phyloP scores from a whole-genome alignment of 2,797 vertebrate species.

The Lagodon rhomboides region DNA sequence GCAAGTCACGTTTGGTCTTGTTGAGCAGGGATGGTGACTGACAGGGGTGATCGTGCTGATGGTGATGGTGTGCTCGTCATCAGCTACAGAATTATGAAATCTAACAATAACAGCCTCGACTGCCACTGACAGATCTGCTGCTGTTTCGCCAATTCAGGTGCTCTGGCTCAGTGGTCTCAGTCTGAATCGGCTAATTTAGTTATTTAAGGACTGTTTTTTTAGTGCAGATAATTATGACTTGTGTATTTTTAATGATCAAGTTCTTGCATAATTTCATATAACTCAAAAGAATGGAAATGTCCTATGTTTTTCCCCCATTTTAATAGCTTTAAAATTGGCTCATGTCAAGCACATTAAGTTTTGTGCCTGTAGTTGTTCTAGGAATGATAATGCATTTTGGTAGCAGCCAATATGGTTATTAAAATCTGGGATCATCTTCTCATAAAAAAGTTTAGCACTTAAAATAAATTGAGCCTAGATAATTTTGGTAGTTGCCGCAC shows the following conservation, averaged over 20 bases:
- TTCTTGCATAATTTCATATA: no score
- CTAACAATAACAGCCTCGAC: not conserved
- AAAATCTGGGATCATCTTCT: not conserved
- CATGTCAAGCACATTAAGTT: not conserved
- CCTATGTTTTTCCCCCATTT: not conserved
- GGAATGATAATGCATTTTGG: not conserved
- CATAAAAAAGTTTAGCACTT: not conserved
- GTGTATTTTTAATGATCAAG: not conserved
- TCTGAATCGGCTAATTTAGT: not conserved
- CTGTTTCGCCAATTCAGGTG: not conserved
- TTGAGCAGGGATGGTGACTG: slow-evolving; percentile 21
- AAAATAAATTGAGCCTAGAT: not conserved
- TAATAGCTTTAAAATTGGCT: not conserved
- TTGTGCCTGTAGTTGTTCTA: not conserved
- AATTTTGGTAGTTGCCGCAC: not conserved
- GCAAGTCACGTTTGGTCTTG: slow-evolving; percentile 38
- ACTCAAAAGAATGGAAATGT: not conserved
- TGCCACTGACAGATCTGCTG: not conserved
- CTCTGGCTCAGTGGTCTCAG: not conserved
- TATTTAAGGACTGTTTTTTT: not conserved
- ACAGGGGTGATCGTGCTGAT: slow-evolving; percentile 23
- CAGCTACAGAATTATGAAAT: not conserved
- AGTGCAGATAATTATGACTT: not conserved
- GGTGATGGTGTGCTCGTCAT: slow-evolving; percentile 29
- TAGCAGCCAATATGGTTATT: not conserved